phyloP scores from a whole-genome alignment of 1,140 invertebrate species.

The Thrips palmi region DNA sequence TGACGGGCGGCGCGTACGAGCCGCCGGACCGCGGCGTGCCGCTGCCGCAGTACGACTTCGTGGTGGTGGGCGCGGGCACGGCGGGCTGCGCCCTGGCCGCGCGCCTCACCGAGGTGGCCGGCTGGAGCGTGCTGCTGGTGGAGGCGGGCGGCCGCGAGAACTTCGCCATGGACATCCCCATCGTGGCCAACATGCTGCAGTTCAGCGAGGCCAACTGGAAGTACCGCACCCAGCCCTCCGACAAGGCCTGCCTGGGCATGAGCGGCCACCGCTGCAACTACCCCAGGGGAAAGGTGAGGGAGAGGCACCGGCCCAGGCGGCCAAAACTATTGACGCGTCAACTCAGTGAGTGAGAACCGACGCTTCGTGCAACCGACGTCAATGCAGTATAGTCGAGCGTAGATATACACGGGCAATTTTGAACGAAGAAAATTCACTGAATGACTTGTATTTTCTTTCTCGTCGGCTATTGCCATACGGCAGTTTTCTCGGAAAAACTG shows the following conservation, averaged over 20 bases:
- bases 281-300: constrained; percentile 73
- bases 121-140: constrained; percentile 33
- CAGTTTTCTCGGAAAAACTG: no score
- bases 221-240: constrained; percentile 34
- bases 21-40: neutral
- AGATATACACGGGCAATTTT: no score
- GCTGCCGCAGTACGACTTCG: constrained; percentile 16
- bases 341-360: no score
- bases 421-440: no score
- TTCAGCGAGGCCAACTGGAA: constrained; percentile 34
- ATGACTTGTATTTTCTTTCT: no score
- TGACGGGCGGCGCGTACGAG: no score
- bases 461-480: no score
- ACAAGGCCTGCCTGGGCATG: constrained; percentile 27
- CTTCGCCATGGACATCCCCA: constrained; percentile 45
- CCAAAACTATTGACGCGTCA: constrained; percentile 10
- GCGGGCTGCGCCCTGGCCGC: constrained; percentile 15
- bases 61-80: constrained; percentile 16
- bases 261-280: constrained; percentile 62
- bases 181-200: constrained; percentile 40
- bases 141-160: constrained; percentile 33
- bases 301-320: no score
- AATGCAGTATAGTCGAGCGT: no score
- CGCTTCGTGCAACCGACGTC: no score
- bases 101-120: constrained; percentile 18